Percentiles rank a stretch among this genome's conserved stretches.
These are phyloP conservation scores for Gavia stellata DNA, from an alignment of 2,113 vertebrate species.

Conservation along the genomic window DNA sequence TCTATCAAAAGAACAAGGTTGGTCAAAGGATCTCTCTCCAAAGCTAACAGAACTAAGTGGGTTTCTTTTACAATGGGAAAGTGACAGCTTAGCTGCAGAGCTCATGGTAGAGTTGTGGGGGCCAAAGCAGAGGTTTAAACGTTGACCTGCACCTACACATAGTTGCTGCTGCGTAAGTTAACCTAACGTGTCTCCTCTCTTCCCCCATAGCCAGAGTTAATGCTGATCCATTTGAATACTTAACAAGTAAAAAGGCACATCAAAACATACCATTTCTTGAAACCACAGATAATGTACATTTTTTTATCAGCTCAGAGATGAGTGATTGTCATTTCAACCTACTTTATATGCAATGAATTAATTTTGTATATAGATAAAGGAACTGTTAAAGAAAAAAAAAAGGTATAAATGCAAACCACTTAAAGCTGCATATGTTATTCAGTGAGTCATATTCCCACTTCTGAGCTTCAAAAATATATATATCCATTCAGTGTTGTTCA, in stretches of 20 bases:
- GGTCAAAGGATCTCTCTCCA: background rate
- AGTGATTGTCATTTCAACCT: background rate
- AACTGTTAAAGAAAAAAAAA: background rate
- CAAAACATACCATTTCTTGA: background rate
- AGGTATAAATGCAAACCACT: background rate
- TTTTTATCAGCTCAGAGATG: background rate
- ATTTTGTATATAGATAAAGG: background rate
- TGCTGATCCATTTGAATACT: background rate
- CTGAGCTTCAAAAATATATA: background rate
- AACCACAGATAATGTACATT: background rate
- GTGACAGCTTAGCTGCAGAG: background rate
- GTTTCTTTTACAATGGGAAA: background rate
- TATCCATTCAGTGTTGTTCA: background rate
- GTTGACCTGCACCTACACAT: background rate
- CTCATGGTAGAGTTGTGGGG: background rate
- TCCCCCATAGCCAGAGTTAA: background rate
- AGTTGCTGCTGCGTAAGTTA: background rate
- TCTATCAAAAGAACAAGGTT: background rate
- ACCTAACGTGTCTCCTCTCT: background rate
- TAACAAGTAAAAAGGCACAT: background rate
- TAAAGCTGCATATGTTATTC: background rate
- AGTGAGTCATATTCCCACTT: background rate
- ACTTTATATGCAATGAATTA: background rate
- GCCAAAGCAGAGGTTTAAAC: background rate
- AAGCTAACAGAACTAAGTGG: background rate